Evolutionary conservation across 2,888 invertebrate species (phyloP).

Genomic region (Cylloceria caligata): DNA sequence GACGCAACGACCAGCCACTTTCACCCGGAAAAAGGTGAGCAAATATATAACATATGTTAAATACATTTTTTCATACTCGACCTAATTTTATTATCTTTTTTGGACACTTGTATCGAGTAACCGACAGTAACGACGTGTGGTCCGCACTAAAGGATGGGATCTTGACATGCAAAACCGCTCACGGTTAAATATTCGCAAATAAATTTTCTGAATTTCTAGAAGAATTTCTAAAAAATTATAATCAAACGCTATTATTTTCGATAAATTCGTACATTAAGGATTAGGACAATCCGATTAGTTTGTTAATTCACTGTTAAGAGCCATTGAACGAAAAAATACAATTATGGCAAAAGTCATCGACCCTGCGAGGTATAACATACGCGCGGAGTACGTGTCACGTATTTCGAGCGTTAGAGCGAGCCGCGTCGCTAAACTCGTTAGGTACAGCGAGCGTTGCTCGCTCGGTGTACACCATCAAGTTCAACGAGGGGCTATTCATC

Average conservation of each 20-base stretch:
- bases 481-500: conserved; percentile 79
- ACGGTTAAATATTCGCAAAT: too few relatives aligned
- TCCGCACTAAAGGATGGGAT: too few relatives aligned
- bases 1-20: conserved; percentile 46
- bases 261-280: too few relatives aligned
- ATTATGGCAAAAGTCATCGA: conserved; percentile 41
- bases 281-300: too few relatives aligned
- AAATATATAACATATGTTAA: conserved; percentile 27
- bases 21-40: conserved; percentile 37
- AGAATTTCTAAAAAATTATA: too few relatives aligned
- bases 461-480: conserved; percentile 54
- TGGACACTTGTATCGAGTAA: background rate
- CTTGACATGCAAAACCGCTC: too few relatives aligned
- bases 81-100: background rate
- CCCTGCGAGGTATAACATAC: background rate
- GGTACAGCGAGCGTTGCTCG: conserved; percentile 19
- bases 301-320: too few relatives aligned
- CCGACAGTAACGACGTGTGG: background rate
- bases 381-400: conserved; percentile 41
- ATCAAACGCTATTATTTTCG: too few relatives aligned
- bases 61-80: background rate
- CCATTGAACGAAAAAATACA: background rate
- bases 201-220: too few relatives aligned
- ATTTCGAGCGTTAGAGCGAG: conserved; percentile 16
- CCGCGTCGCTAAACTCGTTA: conserved; percentile 59